Base-by-base conservation (phyloP, 2,888 invertebrate species). In the Hybos culiciformis region DNA sequence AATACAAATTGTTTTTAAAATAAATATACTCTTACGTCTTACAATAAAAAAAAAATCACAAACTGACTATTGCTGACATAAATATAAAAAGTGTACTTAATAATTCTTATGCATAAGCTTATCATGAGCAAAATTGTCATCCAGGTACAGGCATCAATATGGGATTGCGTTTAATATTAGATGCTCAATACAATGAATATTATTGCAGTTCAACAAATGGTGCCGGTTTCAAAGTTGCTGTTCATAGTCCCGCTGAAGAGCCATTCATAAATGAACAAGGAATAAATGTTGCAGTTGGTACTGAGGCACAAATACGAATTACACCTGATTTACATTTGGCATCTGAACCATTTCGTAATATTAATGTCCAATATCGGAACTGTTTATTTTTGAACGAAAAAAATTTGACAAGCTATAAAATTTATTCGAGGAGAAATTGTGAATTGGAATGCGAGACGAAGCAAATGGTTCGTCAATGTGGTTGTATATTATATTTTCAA, bases 121-220 rank as follows among this genome's bases (percentile, higher is more conserved):
- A n/a, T n/a, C n/a, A n/a, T n/a, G n/a, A n/a, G n/a, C n/a, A n/a
- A n/a, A n/a, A n/a, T n/a, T n/a, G n/a, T n/a, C n/a, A n/a, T n/a
- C n/a, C n/a, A n/a, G n/a, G n/a, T n/a, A n/a, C n/a, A 5, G 29
- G 29, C 4, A 3, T 29, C n/a, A n/a, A 12, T 29, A n/a, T n/a
- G n/a, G 86, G 86, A 0, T 66, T 86, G 31, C 75, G 77, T 2
- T 58, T 86, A 12, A 70, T 78, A 0, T 63, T 85, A 33, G 79
- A 86, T 56, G 79, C 80, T 1, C 74, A 80, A 48, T 54, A 78
- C 3, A 72, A 74, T 2, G 78, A 83, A 54, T 87, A 86, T 57
- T 84, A 78, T 59, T 86, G 86, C 57, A 82, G 83, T 3, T 81
- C 84, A 1, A 80, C 82, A 6, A 78, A 74, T 53, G 83, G 62